Evolutionary conservation across 1,140 invertebrate species (phyloP), one percentile per base, ranked within the genome.

Genomic region (Sinella curviseta): DNA sequence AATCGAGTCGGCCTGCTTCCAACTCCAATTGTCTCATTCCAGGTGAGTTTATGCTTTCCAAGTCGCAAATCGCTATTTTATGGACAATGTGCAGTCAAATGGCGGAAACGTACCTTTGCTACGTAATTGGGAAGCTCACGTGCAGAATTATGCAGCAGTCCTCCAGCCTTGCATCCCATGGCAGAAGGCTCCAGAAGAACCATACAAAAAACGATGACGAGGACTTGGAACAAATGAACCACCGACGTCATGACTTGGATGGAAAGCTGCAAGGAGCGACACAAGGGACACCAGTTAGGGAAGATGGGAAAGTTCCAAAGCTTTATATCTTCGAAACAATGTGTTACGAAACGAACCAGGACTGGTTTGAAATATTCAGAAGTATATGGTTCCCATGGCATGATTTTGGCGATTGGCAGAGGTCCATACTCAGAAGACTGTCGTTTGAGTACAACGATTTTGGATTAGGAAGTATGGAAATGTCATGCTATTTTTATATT

Each of bases 261-360:
- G 34, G 12, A 8, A 16, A 35, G 78, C n/a, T n/a, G n/a, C n/a
- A n/a, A n/a, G n/a, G n/a, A 8, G 8, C 20, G 20, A 20, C 39
- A 48, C 8, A 12, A 12, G 8, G 20, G 20, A 20, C 39, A 12
- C 8, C 20, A 8, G 20, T 12, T 20, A 16, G 54, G 31, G 39
- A 30, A 2, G 39, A 75, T 8, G 82, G 81, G 33, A 75, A 36
- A 48, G 81, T 85, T 74, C 83, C 84, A n/a, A 86, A 88, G 82
- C 89, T 91, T 60, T 90, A 90, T 84, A 89, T 94, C 17, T 98
- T 97, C 86, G 94, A 94, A 70, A 99, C 97, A 80, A 98, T 99
- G 97, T 99, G 97, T 97, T 97, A 99, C 86, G 97, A 99, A 88
- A 98, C 94, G 31, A 26, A 57, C 75, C 86, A 96, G 82, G 97